These are phyloP conservation scores for Acanthococcus lagerstroemiae DNA, from an alignment of 2,888 invertebrate species.

Conservation along the genomic window DNA sequence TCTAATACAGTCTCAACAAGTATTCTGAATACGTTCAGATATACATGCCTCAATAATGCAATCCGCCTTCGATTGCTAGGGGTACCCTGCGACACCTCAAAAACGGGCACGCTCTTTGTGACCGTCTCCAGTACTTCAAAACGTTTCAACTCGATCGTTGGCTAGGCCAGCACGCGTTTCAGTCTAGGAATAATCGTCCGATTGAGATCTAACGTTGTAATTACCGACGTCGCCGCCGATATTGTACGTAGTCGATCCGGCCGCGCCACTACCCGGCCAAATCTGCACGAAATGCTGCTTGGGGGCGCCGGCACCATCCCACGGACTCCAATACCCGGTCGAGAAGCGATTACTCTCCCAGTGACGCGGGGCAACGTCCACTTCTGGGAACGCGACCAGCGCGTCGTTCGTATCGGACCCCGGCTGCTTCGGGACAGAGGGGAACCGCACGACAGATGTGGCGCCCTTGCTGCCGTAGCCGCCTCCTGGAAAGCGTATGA, in stretches of 20 bases:
- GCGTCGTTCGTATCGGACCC: neutral
- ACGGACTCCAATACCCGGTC: neutral
- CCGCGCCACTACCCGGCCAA: neutral
- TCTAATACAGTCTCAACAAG: too few relatives aligned
- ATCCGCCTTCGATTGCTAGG: too few relatives aligned
- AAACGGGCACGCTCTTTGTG: too few relatives aligned
- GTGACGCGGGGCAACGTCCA: neutral
- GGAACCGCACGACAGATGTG: too few relatives aligned
- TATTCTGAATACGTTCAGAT: too few relatives aligned
- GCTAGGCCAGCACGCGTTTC: too few relatives aligned
- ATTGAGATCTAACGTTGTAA: neutral
- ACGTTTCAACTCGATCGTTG: too few relatives aligned
- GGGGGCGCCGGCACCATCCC: too few relatives aligned
- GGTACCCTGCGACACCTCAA: too few relatives aligned
- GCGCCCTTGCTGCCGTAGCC: neutral
- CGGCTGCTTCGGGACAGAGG: neutral
- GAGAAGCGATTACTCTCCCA: slow-evolving; percentile 1
- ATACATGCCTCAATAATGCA: too few relatives aligned
- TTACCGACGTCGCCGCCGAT: neutral
- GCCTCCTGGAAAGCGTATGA: slow-evolving; percentile 11
- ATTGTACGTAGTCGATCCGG: neutral
- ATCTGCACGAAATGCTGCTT: neutral
- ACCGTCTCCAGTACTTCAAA: too few relatives aligned
- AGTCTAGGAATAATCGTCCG: neutral
- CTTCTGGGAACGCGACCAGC: neutral